Conservation (phyloP, 2,888 invertebrate species). For the Seira ritae region DNA sequence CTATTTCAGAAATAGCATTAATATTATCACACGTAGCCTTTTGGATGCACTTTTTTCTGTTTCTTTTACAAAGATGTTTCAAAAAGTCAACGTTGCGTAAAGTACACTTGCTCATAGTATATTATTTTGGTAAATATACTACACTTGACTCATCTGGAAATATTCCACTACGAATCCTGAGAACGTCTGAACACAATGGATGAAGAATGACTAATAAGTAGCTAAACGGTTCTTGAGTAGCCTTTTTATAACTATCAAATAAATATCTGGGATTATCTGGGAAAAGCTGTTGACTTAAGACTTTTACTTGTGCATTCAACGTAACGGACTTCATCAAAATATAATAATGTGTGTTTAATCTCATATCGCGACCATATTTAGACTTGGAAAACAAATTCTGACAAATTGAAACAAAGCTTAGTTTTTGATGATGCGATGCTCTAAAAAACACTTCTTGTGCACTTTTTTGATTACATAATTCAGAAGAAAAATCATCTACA, state of each 20-base stretch:
- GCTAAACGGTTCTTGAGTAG: slow-evolving; percentile 28
- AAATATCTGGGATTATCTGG: slow-evolving; percentile 25
- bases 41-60: not conserved
- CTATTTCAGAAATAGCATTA: slow-evolving; percentile 46
- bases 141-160: slow-evolving; percentile 16
- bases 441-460: slow-evolving; percentile 38
- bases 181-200: slow-evolving; percentile 37
- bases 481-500: too few relatives aligned
- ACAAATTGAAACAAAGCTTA: slow-evolving; percentile 4
- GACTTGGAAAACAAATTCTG: slow-evolving; percentile 48
- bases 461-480: too few relatives aligned
- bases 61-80: not conserved
- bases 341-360: slow-evolving; percentile 47
- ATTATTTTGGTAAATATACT: slow-evolving; percentile 25
- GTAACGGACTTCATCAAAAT: slow-evolving; percentile 35
- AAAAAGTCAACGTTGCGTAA: slow-evolving; percentile 15
- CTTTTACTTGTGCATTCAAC: slow-evolving; percentile 25
- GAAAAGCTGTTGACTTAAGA: slow-evolving; percentile 19
- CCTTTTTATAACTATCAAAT: slow-evolving; percentile 48
- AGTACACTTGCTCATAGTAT: not conserved
- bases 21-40: slow-evolving; percentile 41
- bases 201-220: slow-evolving; percentile 48
- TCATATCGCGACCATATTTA: slow-evolving; percentile 34
- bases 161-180: slow-evolving; percentile 31
- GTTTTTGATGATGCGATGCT: slow-evolving; percentile 30